Percentiles rank a stretch among this genome's conserved stretches.
Evolutionary conservation across 2,113 vertebrate species (phyloP).

Genomic region (Sus scrofa): DNA sequence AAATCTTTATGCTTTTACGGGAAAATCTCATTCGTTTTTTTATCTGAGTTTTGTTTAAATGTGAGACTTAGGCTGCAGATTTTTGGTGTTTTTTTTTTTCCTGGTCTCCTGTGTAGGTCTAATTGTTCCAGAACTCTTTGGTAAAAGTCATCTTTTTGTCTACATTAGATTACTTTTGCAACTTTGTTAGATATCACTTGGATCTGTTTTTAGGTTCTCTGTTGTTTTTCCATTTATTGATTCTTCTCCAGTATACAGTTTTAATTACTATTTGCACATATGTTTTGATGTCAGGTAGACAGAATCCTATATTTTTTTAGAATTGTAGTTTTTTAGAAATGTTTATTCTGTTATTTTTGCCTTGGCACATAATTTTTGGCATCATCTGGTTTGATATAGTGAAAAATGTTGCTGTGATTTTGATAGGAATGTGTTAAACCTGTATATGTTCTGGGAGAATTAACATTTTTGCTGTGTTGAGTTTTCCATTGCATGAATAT

Average conservation of each 20-base stretch:
- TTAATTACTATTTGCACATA: not conserved
- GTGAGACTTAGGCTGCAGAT: not conserved
- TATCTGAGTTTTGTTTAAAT: not conserved
- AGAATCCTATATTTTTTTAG: too few relatives aligned
- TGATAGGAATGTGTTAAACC: not conserved
- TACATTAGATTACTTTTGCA: not conserved
- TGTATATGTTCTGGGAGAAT: not conserved
- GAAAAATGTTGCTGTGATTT: not conserved
- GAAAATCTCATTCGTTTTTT: not conserved
- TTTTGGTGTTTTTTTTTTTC: not conserved
- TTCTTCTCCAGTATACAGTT: not conserved
- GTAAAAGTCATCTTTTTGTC: not conserved
- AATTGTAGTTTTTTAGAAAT: not conserved
- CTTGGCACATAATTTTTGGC: not conserved
- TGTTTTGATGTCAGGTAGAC: not conserved
- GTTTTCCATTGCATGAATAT: not conserved
- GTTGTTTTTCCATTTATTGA: not conserved
- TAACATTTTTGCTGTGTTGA: not conserved
- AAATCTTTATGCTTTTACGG: not conserved
- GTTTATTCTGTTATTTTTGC: not conserved
- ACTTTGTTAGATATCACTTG: not conserved
- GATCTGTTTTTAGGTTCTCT: not conserved
- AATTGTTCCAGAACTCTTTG: not conserved
- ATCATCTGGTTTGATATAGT: not conserved
- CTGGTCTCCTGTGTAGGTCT: not conserved